Conservation (phyloP, 2,113 vertebrate species). For the Archocentrus centrarchus region DNA sequence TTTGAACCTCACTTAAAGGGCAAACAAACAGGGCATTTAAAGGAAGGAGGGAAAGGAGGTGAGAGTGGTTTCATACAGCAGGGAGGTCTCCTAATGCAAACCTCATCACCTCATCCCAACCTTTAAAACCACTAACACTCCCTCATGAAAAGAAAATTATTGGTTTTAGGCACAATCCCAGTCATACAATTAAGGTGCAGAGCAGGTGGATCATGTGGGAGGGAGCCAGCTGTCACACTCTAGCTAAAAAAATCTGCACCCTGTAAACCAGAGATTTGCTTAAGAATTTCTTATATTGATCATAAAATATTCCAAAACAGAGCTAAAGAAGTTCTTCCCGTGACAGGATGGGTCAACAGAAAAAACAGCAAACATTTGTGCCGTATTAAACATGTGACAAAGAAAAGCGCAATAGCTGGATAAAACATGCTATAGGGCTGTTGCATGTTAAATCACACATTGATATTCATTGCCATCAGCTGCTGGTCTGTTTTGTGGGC, state of each 20-base stretch:
- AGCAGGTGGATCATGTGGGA: slow-evolving; percentile 17
- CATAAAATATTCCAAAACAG: background rate
- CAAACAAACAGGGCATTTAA: slow-evolving; percentile 16
- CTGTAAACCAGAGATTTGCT: background rate
- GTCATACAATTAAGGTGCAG: slow-evolving; percentile 5
- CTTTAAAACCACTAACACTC: background rate
- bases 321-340: background rate
- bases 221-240: background rate
- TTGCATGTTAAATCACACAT: slow-evolving; percentile 51
- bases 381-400: background rate
- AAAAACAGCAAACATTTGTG: slow-evolving; percentile 2
- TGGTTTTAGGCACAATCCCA: background rate
- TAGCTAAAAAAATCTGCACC: background rate
- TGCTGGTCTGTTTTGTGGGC: slow-evolving; percentile 34
- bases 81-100: slow-evolving; percentile 14
- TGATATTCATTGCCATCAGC: slow-evolving; percentile 64
- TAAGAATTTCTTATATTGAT: background rate
- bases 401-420: background rate
- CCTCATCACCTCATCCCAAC: slow-evolving; percentile 11
- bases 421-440: slow-evolving; percentile 14
- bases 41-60: background rate
- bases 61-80: background rate
- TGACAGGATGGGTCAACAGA: background rate
- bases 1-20: background rate
- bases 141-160: background rate